Percentiles rank a stretch among this genome's conserved stretches.
Evolutionary conservation across 23 tunicate species (phyloP).

Genomic region (Aplidium turbinatum): DNA sequence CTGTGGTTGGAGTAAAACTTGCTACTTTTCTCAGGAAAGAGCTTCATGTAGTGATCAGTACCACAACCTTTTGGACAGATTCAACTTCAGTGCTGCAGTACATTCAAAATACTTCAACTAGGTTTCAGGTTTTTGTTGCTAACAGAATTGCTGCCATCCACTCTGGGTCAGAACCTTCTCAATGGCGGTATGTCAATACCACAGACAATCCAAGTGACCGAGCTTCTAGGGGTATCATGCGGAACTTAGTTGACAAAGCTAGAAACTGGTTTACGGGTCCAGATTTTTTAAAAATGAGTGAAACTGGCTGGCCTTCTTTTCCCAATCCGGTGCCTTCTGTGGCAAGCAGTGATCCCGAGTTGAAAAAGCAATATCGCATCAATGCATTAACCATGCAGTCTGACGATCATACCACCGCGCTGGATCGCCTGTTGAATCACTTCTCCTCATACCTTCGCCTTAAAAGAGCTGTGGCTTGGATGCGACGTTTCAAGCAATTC

Average conservation of each 20-base stretch:
- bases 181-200: slow-evolving; percentile 38
- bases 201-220: slow-evolving; percentile 5
- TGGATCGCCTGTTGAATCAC: too few relatives aligned
- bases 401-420: too few relatives aligned
- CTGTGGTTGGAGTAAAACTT: slow-evolving; percentile 21
- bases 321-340: too few relatives aligned
- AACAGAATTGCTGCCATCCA: slow-evolving; percentile 29
- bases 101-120: slow-evolving; percentile 2
- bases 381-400: too few relatives aligned
- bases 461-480: too few relatives aligned
- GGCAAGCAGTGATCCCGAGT: too few relatives aligned
- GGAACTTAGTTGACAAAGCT: neutral
- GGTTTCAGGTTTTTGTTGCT: slow-evolving; percentile 29
- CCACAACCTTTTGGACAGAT: slow-evolving; percentile 24
- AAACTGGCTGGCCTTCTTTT: too few relatives aligned
- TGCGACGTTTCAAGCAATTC: too few relatives aligned
- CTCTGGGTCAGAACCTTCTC: neutral
- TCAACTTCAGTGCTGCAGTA: slow-evolving; percentile 33
- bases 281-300: too few relatives aligned
- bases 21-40: neutral
- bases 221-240: neutral
- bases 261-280: neutral
- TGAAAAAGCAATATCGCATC: too few relatives aligned
- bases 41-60: neutral
- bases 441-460: too few relatives aligned